Evolutionary conservation across 2,113 vertebrate species (phyloP).

Genomic region (Pelusios castaneus): DNA sequence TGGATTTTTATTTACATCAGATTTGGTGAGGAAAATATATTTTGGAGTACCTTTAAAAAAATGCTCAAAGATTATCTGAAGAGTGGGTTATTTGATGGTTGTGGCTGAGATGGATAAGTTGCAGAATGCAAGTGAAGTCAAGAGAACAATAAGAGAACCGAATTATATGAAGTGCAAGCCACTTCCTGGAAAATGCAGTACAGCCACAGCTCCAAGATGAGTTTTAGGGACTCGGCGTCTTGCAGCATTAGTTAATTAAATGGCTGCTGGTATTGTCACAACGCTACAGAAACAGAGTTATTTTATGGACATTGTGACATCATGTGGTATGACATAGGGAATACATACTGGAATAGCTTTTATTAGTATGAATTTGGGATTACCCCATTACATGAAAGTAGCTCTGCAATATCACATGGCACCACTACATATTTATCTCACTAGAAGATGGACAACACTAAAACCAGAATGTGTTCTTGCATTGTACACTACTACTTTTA

Average conservation of each 20-base stretch:
- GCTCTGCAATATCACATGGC: background rate
- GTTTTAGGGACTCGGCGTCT: background rate
- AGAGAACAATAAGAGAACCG: background rate
- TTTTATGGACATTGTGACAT: background rate
- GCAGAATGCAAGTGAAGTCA: fast-evolving
- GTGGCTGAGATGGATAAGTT: fast-evolving
- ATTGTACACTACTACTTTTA: background rate
- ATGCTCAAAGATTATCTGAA: background rate
- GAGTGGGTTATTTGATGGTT: background rate
- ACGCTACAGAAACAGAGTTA: background rate
- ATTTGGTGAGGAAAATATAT: background rate
- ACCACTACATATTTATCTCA: background rate
- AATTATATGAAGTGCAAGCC: background rate
- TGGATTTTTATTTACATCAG: background rate
- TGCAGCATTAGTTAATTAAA: background rate
- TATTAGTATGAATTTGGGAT: background rate
- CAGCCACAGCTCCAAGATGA: background rate
- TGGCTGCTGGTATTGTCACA: background rate
- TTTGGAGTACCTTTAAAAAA: background rate
- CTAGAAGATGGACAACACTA: background rate
- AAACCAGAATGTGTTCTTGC: slow-evolving; percentile 1
- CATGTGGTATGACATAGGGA: background rate
- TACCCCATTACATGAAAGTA: background rate
- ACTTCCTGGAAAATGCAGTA: background rate
- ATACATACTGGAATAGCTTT: fast-evolving